Conservation (phyloP, 2,797 vertebrate genomes). For the Rhinella marina region DNA sequence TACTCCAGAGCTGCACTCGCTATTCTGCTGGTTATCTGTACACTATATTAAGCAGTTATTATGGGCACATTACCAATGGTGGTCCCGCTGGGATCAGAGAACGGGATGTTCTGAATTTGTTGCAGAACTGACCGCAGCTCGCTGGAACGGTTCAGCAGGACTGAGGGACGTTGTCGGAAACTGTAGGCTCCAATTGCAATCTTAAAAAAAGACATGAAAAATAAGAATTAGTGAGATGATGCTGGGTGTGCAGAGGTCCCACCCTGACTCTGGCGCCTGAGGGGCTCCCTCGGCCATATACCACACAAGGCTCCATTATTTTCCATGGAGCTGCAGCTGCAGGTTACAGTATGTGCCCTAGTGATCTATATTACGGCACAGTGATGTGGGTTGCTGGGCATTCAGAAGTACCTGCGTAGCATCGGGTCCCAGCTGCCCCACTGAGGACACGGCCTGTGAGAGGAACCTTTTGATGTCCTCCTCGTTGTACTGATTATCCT, state of each 20-base stretch:
- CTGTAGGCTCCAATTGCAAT: constrained; percentile 82
- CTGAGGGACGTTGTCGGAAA: constrained; percentile 80
- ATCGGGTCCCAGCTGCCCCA: constrained; percentile 80
- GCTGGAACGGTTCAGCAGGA: constrained; percentile 84
- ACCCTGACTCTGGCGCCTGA: neutral
- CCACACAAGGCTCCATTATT: neutral
- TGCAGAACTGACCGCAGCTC: constrained; percentile 79
- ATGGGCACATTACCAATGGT: constrained; percentile 81
- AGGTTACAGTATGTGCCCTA: neutral
- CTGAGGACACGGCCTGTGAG: constrained; percentile 77
- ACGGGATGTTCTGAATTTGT: constrained; percentile 84
- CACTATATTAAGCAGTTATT: neutral
- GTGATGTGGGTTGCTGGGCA: neutral
- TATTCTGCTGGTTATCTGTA: too few species aligned
- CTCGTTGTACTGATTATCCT: constrained; percentile 75
- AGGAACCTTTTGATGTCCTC: constrained; percentile 78
- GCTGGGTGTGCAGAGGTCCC: too few species aligned
- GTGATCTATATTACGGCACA: neutral
- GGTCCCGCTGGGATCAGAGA: constrained; percentile 85
- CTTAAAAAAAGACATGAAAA: neutral
- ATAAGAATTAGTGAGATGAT: neutral
- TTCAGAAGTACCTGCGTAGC: constrained; percentile 82
- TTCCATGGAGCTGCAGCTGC: neutral
- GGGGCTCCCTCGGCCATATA: neutral
- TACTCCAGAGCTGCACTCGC: too few species aligned